Base-by-base conservation (phyloP, 1,140 invertebrate genomes). In the Melipona quadrifasciata region DNA sequence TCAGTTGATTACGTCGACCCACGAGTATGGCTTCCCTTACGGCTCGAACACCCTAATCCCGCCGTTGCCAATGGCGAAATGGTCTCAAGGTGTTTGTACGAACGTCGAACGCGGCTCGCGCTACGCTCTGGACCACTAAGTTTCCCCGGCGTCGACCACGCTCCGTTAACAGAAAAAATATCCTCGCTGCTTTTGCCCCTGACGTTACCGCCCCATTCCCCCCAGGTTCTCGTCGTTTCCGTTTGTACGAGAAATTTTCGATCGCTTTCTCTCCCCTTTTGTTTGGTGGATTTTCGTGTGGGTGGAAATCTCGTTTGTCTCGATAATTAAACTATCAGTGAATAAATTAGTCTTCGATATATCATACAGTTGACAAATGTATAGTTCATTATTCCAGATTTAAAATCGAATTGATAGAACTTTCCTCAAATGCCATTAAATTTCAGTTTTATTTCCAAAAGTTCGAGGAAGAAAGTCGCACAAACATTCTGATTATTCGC, bases 1-100 rank as follows among this genome's bases (percentile, higher is more conserved):
- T 93, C 92, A 91, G 90, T 93, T 92, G 92, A 93, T 91, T 91
- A 91, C 89, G 87, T 88, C 86, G 89, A 84, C 57, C 86, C 79
- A 74, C 76, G 77, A 82, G 78, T 83, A 82, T 27, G 64, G 58
- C 70, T 58, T 79, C 85, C 79, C 67, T 80, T 74, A 77, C 68
- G 58, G 31, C 72, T 57, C 61, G 51, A 85, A 78, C 77, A 87
- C 70, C 78, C 84, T 90, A 90, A 90, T 90, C 84, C 82, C 24
- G 31, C 67, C n/a, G 64, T 82, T 75, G 77, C 86, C 79, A 87
- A 86, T 61, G 79, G 80, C 81, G 83, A 82, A 87, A 80, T 84
- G 84, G 78, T 80, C 76, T 87, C 81, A 77, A 80, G 83, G 82
- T 89, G 80, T 91, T 91, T 89, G 74, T 79, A 58, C 57, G 61